Evolutionary conservation across 2,797 vertebrate species (phyloP).

Genomic region (Falco cherrug): DNA sequence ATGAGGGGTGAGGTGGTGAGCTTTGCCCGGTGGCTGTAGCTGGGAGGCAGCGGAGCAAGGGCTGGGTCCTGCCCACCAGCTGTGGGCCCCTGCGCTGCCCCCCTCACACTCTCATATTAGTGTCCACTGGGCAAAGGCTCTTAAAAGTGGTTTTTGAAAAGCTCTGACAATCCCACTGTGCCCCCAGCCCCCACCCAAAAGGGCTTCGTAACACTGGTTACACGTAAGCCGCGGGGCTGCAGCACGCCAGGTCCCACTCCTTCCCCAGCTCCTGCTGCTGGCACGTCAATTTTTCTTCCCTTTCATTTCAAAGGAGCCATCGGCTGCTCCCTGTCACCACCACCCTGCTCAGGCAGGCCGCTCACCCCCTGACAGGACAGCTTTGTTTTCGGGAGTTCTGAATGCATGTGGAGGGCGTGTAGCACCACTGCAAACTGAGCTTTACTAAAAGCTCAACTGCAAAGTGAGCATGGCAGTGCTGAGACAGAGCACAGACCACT

Average conservation of each 20-base stretch:
- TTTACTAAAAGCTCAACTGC: background rate
- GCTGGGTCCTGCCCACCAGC: background rate
- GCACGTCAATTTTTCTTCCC: no score
- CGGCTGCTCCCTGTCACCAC: background rate
- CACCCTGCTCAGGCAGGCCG: background rate
- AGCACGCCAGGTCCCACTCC: background rate
- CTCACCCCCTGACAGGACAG: background rate
- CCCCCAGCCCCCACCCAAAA: background rate
- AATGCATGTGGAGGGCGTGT: background rate
- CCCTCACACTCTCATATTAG: background rate
- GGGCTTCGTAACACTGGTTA: accelerated
- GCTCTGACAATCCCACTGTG: background rate
- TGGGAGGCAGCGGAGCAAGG: background rate
- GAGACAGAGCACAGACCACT: accelerated
- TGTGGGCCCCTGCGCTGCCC: background rate
- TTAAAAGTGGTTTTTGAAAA: accelerated
- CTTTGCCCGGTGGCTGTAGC: background rate
- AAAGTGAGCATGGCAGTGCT: accelerated
- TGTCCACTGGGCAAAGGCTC: background rate
- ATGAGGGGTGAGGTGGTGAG: background rate
- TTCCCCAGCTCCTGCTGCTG: no score
- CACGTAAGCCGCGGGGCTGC: accelerated
- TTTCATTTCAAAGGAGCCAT: background rate
- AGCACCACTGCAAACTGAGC: background rate
- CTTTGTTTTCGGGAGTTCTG: background rate